Base-by-base conservation (phyloP, 2,888 invertebrate genomes). In the Conops quadrifasciatus region DNA sequence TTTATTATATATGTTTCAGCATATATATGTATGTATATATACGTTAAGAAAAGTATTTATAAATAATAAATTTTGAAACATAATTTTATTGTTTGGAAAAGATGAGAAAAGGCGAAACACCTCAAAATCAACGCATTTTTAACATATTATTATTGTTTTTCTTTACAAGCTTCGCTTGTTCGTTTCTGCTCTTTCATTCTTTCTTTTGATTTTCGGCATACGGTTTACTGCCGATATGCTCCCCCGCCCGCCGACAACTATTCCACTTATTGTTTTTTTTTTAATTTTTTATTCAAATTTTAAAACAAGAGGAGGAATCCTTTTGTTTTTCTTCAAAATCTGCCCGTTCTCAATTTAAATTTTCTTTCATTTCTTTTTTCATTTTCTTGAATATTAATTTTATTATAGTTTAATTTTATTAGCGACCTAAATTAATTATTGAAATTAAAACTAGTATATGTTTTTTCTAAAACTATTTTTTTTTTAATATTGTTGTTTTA, bases 161-260 rank as follows among this genome's bases (percentile, higher is more conserved):
- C 45, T 69, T 69, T 73, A 53, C 69, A 71, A 71, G 72, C 71
- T 56, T 72, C 70, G 63, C 68, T 72, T 68, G 45, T 73, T 66
- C 71, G 70, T 64, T 70, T 73, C 73, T 73, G 45, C n/a, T 49
- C 2, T 49, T 58, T 28, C 26, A 58, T 47, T 26, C 16, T 45
- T 63, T 47, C 13, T 19, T 60, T 60, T 60, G n/a, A n/a, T n/a
- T n/a, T n/a, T n/a, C n/a, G n/a, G n/a, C 24, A 24, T 24, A 56
- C n/a, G 11, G 13, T 56, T 56, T 56, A 24, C 53, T 53, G 19
- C 53, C 4, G 21, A 56, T 24, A 16, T 56, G n/a, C 56, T 21
- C 15, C 4, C 13, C 26, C 21, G 21, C 56, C 21, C 24, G 13
- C 11, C 28, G 16, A 16, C 19, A 9, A 19, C 30, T 26, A 26